A percentile compares a stretch with the other conserved stretches of the same genome.
Conservation (phyloP, 2,113 vertebrate genomes). For the Petroica traversi region DNA sequence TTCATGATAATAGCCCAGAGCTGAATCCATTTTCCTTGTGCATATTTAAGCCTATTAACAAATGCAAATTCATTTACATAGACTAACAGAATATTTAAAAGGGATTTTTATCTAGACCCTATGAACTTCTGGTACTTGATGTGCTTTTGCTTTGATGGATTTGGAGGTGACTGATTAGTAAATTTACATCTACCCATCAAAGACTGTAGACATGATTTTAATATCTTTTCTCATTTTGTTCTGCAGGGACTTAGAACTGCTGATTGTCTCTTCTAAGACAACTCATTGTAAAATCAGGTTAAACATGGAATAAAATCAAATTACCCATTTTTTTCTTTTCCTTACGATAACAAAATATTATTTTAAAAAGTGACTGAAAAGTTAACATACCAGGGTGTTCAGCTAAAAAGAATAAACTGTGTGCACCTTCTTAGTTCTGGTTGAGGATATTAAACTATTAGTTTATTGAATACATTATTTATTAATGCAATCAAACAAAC, state of each 20-base stretch:
- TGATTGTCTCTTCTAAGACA: neutral
- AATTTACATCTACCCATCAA: neutral
- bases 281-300: slow-evolving; percentile 1
- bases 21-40: neutral
- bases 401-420: neutral
- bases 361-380: neutral
- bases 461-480: neutral
- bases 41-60: neutral
- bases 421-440: neutral
- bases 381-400: neutral
- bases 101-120: slow-evolving; percentile 20
- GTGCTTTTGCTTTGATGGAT: slow-evolving; percentile 18
- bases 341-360: neutral
- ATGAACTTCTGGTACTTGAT: neutral
- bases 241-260: neutral
- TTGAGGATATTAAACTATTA: neutral
- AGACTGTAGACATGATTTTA: neutral
- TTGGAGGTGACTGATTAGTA: neutral
- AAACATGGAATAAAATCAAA: neutral
- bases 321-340: neutral
- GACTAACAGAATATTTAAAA: slow-evolving; percentile 8
- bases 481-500: neutral
- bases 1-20: neutral
- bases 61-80: neutral
- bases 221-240: neutral